Evolutionary conservation across 2,888 invertebrate species (phyloP).

Genomic region (Cremastinae sp.): DNA sequence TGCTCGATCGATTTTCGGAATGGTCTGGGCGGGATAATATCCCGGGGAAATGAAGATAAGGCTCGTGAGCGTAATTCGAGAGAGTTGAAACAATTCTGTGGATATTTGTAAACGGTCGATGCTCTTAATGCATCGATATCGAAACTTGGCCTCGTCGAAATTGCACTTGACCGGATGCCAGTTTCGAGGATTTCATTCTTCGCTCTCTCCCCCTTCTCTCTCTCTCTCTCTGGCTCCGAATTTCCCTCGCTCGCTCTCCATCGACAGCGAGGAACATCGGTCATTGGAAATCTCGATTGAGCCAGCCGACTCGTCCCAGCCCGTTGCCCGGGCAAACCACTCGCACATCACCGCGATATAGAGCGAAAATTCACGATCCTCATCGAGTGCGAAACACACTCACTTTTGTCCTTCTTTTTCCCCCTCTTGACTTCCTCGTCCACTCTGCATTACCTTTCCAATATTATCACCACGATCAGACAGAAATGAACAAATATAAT

Average conservation of each 20-base stretch:
- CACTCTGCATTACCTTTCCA: constrained; percentile 37
- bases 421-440: background rate
- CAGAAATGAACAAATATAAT: too few species aligned
- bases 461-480: background rate
- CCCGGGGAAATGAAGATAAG: background rate
- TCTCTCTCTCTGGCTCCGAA: constrained; percentile 6
- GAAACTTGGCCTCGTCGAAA: constrained; percentile 40
- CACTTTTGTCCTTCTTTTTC: constrained; percentile 23
- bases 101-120: constrained; percentile 10
- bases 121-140: constrained; percentile 45
- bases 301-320: constrained; percentile 33
- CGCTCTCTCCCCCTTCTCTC: constrained; percentile 22
- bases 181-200: constrained; percentile 37
- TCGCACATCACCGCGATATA: constrained; percentile 37
- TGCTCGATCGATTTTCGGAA: background rate
- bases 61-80: constrained; percentile 39
- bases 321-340: constrained; percentile 10
- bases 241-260: background rate
- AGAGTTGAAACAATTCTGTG: constrained; percentile 18
- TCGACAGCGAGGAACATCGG: constrained; percentile 36
- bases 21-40: constrained; percentile 10
- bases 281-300: constrained; percentile 52
- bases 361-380: constrained; percentile 51
- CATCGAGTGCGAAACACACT: constrained; percentile 34
- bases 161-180: constrained; percentile 60